Conservation (phyloP, 2,113 vertebrate genomes). For the Vulpes ferrilata region DNA sequence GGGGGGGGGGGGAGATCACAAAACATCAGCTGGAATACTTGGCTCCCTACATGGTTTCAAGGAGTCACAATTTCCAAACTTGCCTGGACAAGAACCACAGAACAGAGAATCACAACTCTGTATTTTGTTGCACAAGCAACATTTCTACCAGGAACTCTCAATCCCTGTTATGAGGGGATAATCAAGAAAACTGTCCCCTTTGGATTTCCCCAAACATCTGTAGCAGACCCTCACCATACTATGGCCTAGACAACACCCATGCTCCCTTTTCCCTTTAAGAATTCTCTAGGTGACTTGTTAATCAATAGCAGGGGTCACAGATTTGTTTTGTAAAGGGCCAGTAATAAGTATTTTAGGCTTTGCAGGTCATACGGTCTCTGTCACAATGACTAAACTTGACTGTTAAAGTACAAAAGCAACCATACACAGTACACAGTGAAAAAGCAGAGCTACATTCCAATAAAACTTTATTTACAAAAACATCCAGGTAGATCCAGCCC, state of each 20-base stretch:
- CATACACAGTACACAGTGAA: neutral
- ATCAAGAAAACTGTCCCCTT: neutral
- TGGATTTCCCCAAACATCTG: neutral
- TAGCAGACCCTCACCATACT: neutral
- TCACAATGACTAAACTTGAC: neutral
- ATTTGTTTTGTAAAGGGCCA: neutral
- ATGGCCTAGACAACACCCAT: neutral
- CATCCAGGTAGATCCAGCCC: neutral
- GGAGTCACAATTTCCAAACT: slow-evolving; percentile 72
- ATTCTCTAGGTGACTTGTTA: neutral
- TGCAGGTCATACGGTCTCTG: neutral
- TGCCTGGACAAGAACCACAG: slow-evolving; percentile 36
- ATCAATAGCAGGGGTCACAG: neutral
- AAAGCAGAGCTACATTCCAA: neutral
- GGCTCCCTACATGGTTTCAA: slow-evolving; percentile 50
- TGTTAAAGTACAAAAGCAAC: neutral
- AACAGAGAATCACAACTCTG: neutral
- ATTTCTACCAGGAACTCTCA: neutral
- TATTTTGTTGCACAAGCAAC: neutral
- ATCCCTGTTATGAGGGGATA: neutral
- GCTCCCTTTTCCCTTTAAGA: neutral
- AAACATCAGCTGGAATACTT: slow-evolving; percentile 75
- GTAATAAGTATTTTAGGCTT: neutral
- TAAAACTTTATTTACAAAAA: slow-evolving; percentile 66
- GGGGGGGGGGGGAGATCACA: neutral